phyloP scores from a whole-genome alignment of 2,797 vertebrate species.

The Miichthys miiuy region DNA sequence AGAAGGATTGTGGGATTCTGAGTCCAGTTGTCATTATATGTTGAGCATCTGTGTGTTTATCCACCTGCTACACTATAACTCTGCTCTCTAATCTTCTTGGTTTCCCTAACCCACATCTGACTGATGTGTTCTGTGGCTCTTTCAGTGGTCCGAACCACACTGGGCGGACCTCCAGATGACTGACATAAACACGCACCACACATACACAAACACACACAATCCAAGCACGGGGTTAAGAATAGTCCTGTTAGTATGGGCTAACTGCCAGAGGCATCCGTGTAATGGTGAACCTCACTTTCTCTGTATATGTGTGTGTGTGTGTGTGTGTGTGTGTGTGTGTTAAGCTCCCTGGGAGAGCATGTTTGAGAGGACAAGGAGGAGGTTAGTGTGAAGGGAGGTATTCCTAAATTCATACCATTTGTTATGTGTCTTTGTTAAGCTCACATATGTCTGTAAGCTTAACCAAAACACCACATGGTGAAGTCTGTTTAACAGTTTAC shows the following conservation, averaged over 20 bases:
- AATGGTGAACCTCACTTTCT: constrained; percentile 63
- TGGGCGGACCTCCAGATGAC: constrained; percentile 74
- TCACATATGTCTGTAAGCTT: not conserved
- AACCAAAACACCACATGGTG: not conserved
- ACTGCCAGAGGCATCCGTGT: constrained; percentile 69
- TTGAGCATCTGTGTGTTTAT: constrained; percentile 73
- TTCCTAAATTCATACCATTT: constrained; percentile 44
- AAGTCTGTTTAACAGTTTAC: not conserved
- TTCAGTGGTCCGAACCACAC: constrained; percentile 63
- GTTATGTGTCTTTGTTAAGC: not conserved
- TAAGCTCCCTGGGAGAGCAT: constrained; percentile 65
- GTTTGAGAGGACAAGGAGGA: constrained; percentile 49
- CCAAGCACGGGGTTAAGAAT: constrained; percentile 74
- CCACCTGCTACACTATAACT: constrained; percentile 76
- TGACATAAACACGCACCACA: constrained; percentile 63
- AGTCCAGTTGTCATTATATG: constrained; percentile 61
- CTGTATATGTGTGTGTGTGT: constrained; percentile 36
- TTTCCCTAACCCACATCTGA: constrained; percentile 70
- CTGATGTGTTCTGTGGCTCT: constrained; percentile 70
- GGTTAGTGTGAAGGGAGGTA: constrained; percentile 35
- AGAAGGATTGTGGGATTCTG: constrained; percentile 9
- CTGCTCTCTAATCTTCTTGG: constrained; percentile 73
- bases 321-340: constrained; percentile 39
- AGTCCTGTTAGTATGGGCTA: constrained; percentile 68
- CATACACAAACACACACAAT: constrained; percentile 46